phyloP scores from a whole-genome alignment of 2,113 vertebrate species.

The Spizaetus ornatus region DNA sequence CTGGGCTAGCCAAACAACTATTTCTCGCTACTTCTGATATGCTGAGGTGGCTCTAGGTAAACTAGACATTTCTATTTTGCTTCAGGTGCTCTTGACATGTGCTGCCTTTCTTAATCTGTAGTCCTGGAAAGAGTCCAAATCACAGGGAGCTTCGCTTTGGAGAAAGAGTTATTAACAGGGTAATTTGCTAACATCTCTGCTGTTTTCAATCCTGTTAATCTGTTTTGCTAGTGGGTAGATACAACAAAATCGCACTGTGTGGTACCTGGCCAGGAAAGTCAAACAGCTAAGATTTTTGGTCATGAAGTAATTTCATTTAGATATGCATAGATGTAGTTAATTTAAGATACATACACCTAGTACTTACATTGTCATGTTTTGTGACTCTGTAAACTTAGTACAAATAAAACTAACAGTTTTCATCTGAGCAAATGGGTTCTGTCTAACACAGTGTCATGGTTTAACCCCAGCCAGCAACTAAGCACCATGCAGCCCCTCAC shows the following conservation, averaged over 20 bases:
- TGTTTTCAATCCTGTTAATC: not conserved
- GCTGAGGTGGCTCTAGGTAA: not conserved
- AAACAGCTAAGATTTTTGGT: not conserved
- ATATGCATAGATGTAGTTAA: not conserved
- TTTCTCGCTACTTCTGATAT: not conserved
- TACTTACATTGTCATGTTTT: not conserved
- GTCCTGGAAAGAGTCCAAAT: not conserved
- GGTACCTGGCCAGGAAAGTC: not conserved
- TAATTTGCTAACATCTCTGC: not conserved
- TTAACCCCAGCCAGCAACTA: too few species aligned
- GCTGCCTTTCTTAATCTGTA: not conserved
- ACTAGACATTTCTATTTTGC: constrained; percentile 2
- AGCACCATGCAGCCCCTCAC: too few species aligned
- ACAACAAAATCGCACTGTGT: not conserved
- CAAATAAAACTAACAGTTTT: not conserved
- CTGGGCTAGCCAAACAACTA: not conserved
- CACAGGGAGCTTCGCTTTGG: not conserved
- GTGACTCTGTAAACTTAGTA: not conserved
- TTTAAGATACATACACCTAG: not conserved
- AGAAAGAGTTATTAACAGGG: not conserved
- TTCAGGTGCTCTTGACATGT: not conserved
- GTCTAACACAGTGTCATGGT: not conserved
- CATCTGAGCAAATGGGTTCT: not conserved
- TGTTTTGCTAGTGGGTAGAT: not conserved
- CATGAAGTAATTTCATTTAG: not conserved